Conservation (phyloP, 1,140 invertebrate species). For the Lepidurus apus region DNA sequence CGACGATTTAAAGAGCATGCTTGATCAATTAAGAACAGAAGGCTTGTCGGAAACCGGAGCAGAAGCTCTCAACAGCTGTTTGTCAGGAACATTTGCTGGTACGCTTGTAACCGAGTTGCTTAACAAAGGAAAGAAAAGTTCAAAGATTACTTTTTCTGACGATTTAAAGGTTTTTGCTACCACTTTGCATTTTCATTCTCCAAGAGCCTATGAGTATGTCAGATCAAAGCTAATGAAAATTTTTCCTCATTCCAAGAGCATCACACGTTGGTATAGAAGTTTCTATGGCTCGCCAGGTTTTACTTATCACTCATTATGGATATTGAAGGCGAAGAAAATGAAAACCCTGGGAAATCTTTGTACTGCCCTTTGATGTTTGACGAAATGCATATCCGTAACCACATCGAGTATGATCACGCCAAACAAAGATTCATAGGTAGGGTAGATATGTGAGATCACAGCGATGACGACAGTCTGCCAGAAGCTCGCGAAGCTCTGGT, state of each 20-base stretch:
- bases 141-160: no score
- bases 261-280: background rate
- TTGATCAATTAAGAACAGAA: no score
- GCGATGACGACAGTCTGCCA: no score
- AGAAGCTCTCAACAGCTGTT: no score
- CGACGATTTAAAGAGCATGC: no score
- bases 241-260: background rate
- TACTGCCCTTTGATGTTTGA: background rate
- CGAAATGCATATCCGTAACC: background rate
- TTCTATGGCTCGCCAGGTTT: slow-evolving; percentile 27
- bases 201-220: background rate
- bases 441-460: no score
- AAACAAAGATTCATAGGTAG: no score
- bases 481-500: no score
- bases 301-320: slow-evolving; percentile 39
- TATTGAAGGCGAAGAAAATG: slow-evolving; percentile 34
- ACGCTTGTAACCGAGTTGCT: no score
- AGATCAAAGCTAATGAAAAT: background rate
- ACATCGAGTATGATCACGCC: background rate
- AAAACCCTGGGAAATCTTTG: background rate
- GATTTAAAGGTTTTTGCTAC: background rate
- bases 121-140: no score
- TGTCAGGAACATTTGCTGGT: no score
- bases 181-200: background rate
- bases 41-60: no score